Conservation (phyloP, 2,888 invertebrate species). For the Palloptera scutellata region DNA sequence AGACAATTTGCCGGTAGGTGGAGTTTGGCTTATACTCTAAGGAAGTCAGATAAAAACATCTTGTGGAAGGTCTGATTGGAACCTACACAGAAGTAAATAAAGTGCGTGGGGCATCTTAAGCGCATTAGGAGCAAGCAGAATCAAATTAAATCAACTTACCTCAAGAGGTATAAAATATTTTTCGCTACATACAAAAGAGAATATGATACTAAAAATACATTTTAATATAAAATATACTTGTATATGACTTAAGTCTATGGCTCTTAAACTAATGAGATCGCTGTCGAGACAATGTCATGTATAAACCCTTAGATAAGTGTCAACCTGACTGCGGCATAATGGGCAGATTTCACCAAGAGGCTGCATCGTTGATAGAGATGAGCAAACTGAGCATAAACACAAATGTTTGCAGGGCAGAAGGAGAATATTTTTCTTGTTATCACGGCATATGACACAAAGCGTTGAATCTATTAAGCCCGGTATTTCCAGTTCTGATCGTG, state of each 20-base stretch:
- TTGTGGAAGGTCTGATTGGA: too few relatives aligned
- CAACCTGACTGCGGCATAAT: slow-evolving; percentile 41
- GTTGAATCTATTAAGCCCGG: slow-evolving; percentile 1
- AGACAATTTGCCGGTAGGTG: too few relatives aligned
- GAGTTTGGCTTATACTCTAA: too few relatives aligned
- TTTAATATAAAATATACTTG: neutral
- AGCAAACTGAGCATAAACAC: slow-evolving; percentile 48
- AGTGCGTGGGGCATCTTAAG: too few relatives aligned
- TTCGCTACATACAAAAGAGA: too few relatives aligned
- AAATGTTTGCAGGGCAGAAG: slow-evolving; percentile 48
- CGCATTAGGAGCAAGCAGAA: too few relatives aligned
- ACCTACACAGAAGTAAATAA: too few relatives aligned
- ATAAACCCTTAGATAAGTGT: slow-evolving; percentile 35
- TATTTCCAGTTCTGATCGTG: too few relatives aligned
- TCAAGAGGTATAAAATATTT: too few relatives aligned
- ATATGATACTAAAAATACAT: too few relatives aligned
- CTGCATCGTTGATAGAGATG: slow-evolving; percentile 33
- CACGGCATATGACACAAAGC: slow-evolving; percentile 45
- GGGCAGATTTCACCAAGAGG: slow-evolving; percentile 40
- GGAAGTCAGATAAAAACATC: too few relatives aligned
- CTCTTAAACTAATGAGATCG: slow-evolving; percentile 11
- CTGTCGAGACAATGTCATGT: slow-evolving; percentile 12
- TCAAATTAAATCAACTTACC: too few relatives aligned
- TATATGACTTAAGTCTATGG: neutral
- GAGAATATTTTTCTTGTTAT: slow-evolving; percentile 45